phyloP scores from a whole-genome alignment of 2,113 vertebrate species.

The Callionymus lyra region DNA sequence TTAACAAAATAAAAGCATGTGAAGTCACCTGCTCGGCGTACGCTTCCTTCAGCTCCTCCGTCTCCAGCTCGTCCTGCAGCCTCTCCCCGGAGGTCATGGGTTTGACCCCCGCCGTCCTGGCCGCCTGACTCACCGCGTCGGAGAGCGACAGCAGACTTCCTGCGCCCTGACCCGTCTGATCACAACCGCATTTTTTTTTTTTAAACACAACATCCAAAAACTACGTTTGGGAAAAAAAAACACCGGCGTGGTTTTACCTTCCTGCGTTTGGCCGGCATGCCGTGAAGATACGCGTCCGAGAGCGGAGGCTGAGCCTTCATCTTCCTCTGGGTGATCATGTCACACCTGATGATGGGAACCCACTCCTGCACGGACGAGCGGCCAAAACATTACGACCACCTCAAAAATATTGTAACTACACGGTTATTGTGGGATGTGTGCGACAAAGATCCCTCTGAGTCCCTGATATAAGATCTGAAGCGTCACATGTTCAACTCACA shows the following conservation, averaged over 20 bases:
- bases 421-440: neutral
- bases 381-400: neutral
- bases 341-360: constrained; percentile 87
- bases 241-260: too few relatives aligned
- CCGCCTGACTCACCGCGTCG: constrained; percentile 81
- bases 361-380: constrained; percentile 69
- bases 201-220: neutral
- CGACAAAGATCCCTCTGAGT: too few relatives aligned
- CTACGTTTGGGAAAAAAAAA: too few relatives aligned
- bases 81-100: constrained; percentile 72
- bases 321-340: constrained; percentile 84
- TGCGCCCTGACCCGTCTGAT: constrained; percentile 78
- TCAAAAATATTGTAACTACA: neutral
- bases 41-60: constrained; percentile 72
- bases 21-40: constrained; percentile 80
- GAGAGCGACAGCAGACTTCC: constrained; percentile 78
- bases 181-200: constrained; percentile 3
- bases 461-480: too few relatives aligned
- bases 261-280: constrained; percentile 88
- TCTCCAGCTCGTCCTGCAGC: constrained; percentile 74
- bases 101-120: constrained; percentile 71
- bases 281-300: constrained; percentile 85
- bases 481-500: too few relatives aligned
- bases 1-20: neutral
- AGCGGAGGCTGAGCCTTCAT: constrained; percentile 84